These are phyloP conservation scores for Campoletis sonorensis DNA, from an alignment of 1,140 invertebrate genomes.

Conservation along the genomic window DNA sequence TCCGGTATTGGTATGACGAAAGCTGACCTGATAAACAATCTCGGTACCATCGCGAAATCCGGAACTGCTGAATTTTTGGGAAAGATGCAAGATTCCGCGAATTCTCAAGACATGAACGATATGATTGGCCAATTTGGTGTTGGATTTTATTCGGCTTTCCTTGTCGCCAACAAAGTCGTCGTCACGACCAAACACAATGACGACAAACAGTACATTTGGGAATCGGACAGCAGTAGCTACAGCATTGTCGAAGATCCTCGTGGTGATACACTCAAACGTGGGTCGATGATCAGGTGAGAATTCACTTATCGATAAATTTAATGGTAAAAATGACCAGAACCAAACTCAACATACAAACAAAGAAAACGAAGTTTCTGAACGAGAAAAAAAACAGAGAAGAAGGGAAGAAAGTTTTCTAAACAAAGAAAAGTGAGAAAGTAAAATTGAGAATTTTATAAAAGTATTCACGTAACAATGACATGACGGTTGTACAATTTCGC, in stretches of 20 bases:
- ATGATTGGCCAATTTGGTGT: constrained; percentile 98
- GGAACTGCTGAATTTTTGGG: constrained; percentile 98
- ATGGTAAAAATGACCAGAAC: too few relatives aligned
- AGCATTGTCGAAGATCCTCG: constrained; percentile 95
- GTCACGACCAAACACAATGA: constrained; percentile 98
- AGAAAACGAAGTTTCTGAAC: too few relatives aligned
- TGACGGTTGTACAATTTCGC: too few relatives aligned
- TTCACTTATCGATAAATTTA: constrained; percentile 23
- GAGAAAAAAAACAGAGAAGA: too few relatives aligned
- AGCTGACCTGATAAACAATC: constrained; percentile 94
- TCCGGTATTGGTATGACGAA: constrained; percentile 99
- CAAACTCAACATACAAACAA: too few relatives aligned
- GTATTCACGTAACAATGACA: too few relatives aligned
- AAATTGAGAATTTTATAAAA: too few relatives aligned
- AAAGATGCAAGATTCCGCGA: constrained; percentile 89
- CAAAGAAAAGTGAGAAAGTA: too few relatives aligned
- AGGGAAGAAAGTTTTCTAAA: too few relatives aligned
- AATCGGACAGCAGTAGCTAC: constrained; percentile 94
- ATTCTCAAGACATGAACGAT: constrained; percentile 84
- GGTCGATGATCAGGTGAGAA: constrained; percentile 80
- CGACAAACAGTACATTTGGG: constrained; percentile 98
- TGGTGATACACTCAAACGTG: constrained; percentile 92
- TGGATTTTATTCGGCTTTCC: constrained; percentile 98
- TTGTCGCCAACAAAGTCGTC: constrained; percentile 92
- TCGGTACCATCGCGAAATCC: constrained; percentile 99